phyloP scores from a whole-genome alignment of 2,113 vertebrate species.

The Hymenochirus boettgeri region DNA sequence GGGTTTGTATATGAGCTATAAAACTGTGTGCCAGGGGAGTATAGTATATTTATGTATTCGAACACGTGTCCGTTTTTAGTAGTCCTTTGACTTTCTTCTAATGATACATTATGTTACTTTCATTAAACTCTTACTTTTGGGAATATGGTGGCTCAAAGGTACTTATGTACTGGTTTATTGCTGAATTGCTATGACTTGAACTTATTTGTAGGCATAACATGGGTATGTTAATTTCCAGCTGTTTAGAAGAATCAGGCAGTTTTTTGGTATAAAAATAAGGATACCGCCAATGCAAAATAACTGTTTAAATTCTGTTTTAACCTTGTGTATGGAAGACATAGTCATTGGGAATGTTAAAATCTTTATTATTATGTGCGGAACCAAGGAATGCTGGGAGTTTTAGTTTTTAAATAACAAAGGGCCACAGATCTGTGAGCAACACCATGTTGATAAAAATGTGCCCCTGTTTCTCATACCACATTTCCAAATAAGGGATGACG shows the following conservation, averaged over 20 bases:
- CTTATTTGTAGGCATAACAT: constrained; percentile 2
- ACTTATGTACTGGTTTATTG: not conserved
- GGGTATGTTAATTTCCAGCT: constrained; percentile 1
- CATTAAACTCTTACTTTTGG: not conserved
- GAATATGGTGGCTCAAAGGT: not conserved
- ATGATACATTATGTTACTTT: not conserved
- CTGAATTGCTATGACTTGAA: not conserved
- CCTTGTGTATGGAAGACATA: no score
- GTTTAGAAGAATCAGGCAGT: not conserved
- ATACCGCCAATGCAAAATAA: not conserved
- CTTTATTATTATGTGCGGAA: no score
- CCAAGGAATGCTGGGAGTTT: no score
- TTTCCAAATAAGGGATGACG: no score
- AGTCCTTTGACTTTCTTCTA: not conserved
- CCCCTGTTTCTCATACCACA: no score
- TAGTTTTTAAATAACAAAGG: no score
- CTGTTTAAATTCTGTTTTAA: not conserved
- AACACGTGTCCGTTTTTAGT: not conserved
- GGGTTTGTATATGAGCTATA: not conserved
- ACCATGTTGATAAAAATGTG: no score
- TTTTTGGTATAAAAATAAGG: not conserved
- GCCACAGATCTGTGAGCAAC: no score
- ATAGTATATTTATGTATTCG: no score
- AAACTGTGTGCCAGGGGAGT: not conserved
- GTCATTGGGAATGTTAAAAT: no score